Evolutionary conservation across 2,113 vertebrate species (phyloP), one percentile per base, ranked within the genome.

Genomic region (Arvicanthis niloticus): DNA sequence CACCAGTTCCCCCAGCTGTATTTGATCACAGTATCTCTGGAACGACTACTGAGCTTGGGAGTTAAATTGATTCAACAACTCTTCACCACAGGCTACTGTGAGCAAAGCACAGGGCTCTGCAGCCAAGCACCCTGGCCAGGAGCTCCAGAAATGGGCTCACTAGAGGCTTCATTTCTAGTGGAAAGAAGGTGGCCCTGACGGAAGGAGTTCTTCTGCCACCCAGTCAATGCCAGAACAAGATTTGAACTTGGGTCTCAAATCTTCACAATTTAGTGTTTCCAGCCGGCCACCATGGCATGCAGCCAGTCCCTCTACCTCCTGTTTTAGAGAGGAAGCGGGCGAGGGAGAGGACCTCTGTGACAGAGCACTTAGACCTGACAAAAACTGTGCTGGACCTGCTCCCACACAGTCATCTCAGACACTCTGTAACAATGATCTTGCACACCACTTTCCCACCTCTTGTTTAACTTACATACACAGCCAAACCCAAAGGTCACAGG

Each of bases 41-140:
- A 17, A 89, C 70, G 17, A 89, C 76, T 9, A 0, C 2, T 37
- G 37, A 56, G 48, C 17, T 1, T 42, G 13, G 48, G 42, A 85
- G 34, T 72, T 60, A 42, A 22, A 29, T 24, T 45, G 42, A 42
- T 24, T 42, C 3, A 24, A 37, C 56, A 29, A 51, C 42, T 56
- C 53, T 37, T 81, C 58, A 29, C 0, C 45, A 37, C 42, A 10
- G 67, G 26, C 1, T 29, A 68, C 75, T 53, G 15, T 53, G 60
- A 56, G 31, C 1, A 10, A 70, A 51, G 17, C 70, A 6, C 0
- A 0, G 7, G 0, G 0, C 62, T 58, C 45, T 15, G 1, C 3
- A 29, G 75, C 53, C 75, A 1, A 60, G n/a, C 48, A 77, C 42
- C 16, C 67, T 5, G 34, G 82, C 31, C 56, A 17, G n/a, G 10